A percentile compares a stretch with the other conserved stretches of the same genome.
Conservation (phyloP, 2,888 invertebrate species). For the Meganola albula region DNA sequence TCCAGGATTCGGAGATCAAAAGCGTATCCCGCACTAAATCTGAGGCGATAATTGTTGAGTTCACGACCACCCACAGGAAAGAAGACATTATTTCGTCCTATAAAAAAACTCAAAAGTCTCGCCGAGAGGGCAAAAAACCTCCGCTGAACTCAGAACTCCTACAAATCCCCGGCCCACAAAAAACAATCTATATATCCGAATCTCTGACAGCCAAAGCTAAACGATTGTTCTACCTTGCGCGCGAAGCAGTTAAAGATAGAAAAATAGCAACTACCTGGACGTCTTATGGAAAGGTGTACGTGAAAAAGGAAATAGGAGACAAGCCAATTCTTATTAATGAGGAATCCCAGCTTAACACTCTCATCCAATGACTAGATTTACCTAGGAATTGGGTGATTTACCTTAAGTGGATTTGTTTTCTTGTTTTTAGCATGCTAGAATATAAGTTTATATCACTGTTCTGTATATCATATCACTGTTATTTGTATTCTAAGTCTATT, state of each 20-base stretch:
- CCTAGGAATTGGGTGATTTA: no score
- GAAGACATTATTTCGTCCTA: neutral
- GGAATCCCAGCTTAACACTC: neutral
- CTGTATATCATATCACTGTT: neutral
- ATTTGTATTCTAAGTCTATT: neutral
- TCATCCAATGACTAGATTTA: neutral
- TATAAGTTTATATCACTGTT: neutral
- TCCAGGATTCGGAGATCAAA: neutral
- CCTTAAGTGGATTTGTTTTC: no score
- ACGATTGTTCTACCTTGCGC: neutral
- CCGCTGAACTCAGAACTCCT: neutral
- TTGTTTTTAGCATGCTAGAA: neutral
- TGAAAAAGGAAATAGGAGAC: neutral
- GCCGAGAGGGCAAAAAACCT: neutral
- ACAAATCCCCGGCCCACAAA: neutral
- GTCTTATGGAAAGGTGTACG: neutral
- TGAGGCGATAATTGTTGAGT: neutral
- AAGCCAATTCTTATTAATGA: neutral
- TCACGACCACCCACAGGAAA: neutral
- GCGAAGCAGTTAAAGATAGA: neutral
- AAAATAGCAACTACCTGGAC: neutral
- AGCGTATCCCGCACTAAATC: neutral
- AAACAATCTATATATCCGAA: neutral
- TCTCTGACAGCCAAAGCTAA: neutral
- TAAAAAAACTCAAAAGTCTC: neutral